These are phyloP conservation scores for Podarcis siculus DNA, from an alignment of 2,797 vertebrate species.

Conservation along the genomic window DNA sequence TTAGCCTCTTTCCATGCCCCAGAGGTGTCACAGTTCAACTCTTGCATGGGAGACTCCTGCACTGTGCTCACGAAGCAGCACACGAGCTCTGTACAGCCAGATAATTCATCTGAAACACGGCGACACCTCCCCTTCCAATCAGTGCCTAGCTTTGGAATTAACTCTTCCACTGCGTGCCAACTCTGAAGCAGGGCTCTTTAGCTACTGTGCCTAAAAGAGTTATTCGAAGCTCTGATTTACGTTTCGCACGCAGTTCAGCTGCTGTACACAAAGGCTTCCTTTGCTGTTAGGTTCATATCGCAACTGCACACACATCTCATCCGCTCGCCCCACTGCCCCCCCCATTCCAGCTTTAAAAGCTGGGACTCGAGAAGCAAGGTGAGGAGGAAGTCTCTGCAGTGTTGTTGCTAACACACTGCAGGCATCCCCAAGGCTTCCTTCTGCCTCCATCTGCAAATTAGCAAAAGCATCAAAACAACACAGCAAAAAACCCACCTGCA, in stretches of 20 bases:
- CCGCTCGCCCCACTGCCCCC: not conserved
- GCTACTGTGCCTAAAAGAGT: not conserved
- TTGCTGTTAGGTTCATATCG: not conserved
- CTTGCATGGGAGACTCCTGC: slow-evolving; percentile 29
- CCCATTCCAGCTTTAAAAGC: not conserved
- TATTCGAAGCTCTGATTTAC: not conserved
- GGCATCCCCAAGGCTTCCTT: not conserved
- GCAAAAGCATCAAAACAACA: slow-evolving; percentile 2
- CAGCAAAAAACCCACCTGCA: not conserved
- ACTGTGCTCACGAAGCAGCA: slow-evolving; percentile 45
- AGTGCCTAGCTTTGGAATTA: slow-evolving; percentile 46
- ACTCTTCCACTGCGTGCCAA: slow-evolving; percentile 59
- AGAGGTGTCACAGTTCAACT: slow-evolving; percentile 52
- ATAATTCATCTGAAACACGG: slow-evolving; percentile 66
- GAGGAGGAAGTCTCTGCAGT: not conserved
- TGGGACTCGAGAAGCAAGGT: not conserved
- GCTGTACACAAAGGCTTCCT: not conserved
- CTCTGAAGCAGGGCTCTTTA: not conserved
- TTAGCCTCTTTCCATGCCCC: slow-evolving; percentile 68
- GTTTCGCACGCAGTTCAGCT: not conserved
- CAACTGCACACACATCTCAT: not conserved
- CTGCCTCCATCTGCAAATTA: not conserved
- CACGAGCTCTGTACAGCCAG: slow-evolving; percentile 60
- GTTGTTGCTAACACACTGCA: not conserved
- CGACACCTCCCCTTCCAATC: slow-evolving; percentile 61